Evolutionary conservation across 2,888 invertebrate genomes (phyloP), one percentile per base, ranked within the genome.

Genomic region (Phortica okadai): DNA sequence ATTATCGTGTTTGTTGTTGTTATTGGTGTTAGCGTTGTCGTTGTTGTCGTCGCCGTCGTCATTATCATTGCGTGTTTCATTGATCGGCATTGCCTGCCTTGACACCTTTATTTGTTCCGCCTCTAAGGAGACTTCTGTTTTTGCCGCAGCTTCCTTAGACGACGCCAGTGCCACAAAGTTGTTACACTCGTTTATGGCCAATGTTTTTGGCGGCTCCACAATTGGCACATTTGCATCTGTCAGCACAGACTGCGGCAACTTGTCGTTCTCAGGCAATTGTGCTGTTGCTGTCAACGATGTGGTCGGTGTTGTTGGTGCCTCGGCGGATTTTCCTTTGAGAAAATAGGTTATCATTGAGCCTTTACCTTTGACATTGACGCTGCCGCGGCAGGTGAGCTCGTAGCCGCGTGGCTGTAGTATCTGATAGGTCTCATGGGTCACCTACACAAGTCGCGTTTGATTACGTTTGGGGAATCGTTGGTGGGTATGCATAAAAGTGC

Each of bases 281-380:
- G 73, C 11, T 7, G 72, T 73, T 50, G 69, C 11, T 14, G 45
- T 56, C n/a, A 8, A 16, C 16, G 33, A 64, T 44, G 59, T 45
- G 5, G 54, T 58, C 56, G 50, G 58, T n/a, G 25, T 14, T 44
- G 62, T 50, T 45, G 73, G 76, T 56, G 58, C 6, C 0, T 74
- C 54, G 10, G 86, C 75, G 58, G 80, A 77, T 80, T 89, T 91
- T 16, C 89, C 89, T 75, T 91, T 90, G 2, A 92, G 88, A 78
- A 97, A 97, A 92, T 95, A 98, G 0, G 98, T 98, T 80, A 97
- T 94, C 98, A 98, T 98, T 82, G 96, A 95, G 25, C 98, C 98
- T 91, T 98, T 98, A 76, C 98, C 98, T 92, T 98, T 98, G 14
- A 98, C 98, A 87, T 96, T 95, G 74, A 98, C 95, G 79, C 94